A percentile compares a stretch with the other conserved stretches of the same genome.
These are phyloP conservation scores for Myopa testacea DNA, from an alignment of 2,888 invertebrate genomes.

Conservation along the genomic window DNA sequence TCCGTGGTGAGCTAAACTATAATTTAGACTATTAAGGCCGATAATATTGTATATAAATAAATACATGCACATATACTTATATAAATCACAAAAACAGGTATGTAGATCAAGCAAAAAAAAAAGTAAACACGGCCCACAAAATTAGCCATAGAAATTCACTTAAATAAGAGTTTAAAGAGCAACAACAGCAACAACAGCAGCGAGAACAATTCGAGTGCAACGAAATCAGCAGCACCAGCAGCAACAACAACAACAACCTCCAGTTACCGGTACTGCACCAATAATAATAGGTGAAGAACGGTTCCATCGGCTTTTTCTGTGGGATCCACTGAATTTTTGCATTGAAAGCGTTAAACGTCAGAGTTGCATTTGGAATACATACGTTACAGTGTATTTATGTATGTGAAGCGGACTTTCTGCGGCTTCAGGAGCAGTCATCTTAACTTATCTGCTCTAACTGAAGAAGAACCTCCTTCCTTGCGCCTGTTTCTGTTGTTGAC, in stretches of 20 bases:
- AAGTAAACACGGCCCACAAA: not conserved
- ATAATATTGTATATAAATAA: not conserved
- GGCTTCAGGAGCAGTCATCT: not conserved
- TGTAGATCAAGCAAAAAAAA: not conserved
- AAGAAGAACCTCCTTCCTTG: not conserved
- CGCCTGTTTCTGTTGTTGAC: slow-evolving; percentile 9
- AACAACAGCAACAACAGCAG: slow-evolving; percentile 38
- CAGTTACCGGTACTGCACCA: slow-evolving; percentile 24
- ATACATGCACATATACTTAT: not conserved
- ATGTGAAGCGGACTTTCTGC: not conserved
- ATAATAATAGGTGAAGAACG: slow-evolving; percentile 33
- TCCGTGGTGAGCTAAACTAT: too few species aligned
- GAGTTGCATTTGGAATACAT: not conserved
- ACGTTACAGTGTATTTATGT: not conserved
- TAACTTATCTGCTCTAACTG: not conserved
- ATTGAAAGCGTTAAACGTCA: not conserved
- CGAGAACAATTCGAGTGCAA: slow-evolving; percentile 10
- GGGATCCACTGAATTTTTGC: not conserved
- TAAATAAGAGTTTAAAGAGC: slow-evolving; percentile 23
- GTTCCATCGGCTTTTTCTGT: slow-evolving; percentile 27
- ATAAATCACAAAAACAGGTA: slow-evolving; percentile 1
- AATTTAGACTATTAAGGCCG: too few species aligned
- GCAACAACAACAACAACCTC: slow-evolving; percentile 26
- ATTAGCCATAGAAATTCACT: slow-evolving; percentile 36
- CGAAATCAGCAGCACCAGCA: slow-evolving; percentile 21